Evolutionary conservation across 2,113 vertebrate genomes (phyloP), one percentile per base, ranked within the genome.

Genomic region (Drymodes brunneopygia): DNA sequence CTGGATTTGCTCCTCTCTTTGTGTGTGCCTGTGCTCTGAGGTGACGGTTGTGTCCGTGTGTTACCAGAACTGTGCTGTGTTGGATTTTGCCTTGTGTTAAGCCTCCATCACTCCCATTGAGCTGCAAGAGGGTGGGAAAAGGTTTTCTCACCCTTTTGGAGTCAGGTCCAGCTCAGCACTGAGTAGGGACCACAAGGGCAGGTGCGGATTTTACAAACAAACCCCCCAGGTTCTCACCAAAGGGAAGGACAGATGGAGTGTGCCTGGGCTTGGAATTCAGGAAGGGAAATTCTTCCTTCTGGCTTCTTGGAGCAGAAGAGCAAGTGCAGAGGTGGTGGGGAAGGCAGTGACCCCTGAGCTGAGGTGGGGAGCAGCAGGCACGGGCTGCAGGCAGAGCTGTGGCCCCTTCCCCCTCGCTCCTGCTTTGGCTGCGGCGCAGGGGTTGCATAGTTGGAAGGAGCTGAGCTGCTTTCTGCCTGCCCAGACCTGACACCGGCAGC

Each of bases 21-120:
- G 0, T n/a, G 2, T 0, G 0, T 0, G 6, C 15, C 44, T 6
- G 13, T 72, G 35, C 51, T 84, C 42, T 0, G 0, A 57, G 80
- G 54, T 65, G 53, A 22, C 0, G 1, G 27, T 31, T 20, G 51
- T 16, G 72, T 25, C 64, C 0, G 0, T 40, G 35, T n/a, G 20
- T 61, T 51, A 65, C 65, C 36, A 23, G 69, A 24, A 18, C 7
- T 48, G 50, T 1, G 2, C 15, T 4, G 0, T 11, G 33, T 28
- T 70, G 33, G 19, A 6, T 40, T 88, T 65, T 31, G 4, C 72
- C 33, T 60, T 0, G 0, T 6, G 10, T 33, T 83, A 16, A 36
- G 11, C 24, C 9, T 24, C 19, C 11, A 1, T 54, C 3, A 2
- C 19, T 73, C 47, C 27, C 5, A 25, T 4, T 79, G 66, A 56